phyloP scores from a whole-genome alignment of 2,888 invertebrate species.

The Apodemia hepburni region DNA sequence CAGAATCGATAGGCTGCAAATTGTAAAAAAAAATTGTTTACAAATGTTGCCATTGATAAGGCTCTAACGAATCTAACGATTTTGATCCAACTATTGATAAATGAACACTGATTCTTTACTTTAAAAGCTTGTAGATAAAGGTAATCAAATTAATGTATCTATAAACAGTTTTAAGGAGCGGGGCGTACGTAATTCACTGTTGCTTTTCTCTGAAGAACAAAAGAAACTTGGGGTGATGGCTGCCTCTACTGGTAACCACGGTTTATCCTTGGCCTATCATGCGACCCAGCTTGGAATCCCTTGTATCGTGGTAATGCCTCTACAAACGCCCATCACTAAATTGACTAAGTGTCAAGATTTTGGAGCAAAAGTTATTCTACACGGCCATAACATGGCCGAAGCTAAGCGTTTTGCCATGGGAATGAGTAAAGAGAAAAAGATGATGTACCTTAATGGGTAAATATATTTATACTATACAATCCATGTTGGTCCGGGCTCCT shows the following conservation, averaged over 20 bases:
- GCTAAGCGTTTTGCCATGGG: constrained; percentile 88
- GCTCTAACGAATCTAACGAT: too few species aligned
- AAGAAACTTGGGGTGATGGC: constrained; percentile 90
- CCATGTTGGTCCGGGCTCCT: too few species aligned
- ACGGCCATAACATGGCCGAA: constrained; percentile 89
- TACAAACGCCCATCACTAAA: constrained; percentile 93
- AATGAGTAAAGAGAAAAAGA: constrained; percentile 84
- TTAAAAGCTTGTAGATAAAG: too few species aligned
- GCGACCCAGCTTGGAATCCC: constrained; percentile 84
- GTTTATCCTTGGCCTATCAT: constrained; percentile 88
- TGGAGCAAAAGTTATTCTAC: constrained; percentile 89
- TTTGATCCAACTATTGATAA: too few species aligned
- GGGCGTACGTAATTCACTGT: constrained; percentile 91
- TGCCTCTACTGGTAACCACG: constrained; percentile 96
- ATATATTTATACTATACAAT: constrained; percentile 26
- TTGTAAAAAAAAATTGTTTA: too few species aligned
- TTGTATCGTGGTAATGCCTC: constrained; percentile 93
- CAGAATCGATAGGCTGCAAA: too few species aligned
- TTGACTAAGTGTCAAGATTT: constrained; percentile 89
- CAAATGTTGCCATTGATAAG: too few species aligned
- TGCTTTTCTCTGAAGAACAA: constrained; percentile 86
- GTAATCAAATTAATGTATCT: too few species aligned
- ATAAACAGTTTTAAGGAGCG: constrained; percentile 92
- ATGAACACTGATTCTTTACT: too few species aligned
- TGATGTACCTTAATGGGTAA: constrained; percentile 93